Conservation (phyloP, 2,113 vertebrate genomes). For the Pseudorhombus dupliciocellatus region DNA sequence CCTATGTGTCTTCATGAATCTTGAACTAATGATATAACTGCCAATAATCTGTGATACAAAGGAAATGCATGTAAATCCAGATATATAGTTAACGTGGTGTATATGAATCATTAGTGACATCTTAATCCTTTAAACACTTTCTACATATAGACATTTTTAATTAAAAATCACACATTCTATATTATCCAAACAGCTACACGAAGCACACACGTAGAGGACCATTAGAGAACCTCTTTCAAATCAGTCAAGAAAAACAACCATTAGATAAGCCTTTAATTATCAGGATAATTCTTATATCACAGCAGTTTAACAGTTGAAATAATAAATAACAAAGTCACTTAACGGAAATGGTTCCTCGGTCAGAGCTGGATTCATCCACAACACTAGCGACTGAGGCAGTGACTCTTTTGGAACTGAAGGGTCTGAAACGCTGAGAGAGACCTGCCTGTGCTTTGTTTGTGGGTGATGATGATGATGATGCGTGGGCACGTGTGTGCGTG, state of each 20-base stretch:
- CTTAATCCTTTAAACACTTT: no score
- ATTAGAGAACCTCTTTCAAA: no score
- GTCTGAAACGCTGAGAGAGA: slow-evolving; percentile 46
- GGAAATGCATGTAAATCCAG: not conserved
- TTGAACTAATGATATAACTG: not conserved
- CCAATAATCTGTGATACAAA: not conserved
- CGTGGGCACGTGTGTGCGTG: slow-evolving; percentile 17
- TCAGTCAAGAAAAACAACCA: no score
- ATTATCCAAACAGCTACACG: not conserved
- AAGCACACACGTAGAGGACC: no score
- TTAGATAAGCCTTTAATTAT: no score
- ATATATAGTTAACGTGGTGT: no score
- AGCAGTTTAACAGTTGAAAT: not conserved
- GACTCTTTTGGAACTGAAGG: slow-evolving; percentile 27
- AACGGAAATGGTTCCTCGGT: slow-evolving; percentile 13
- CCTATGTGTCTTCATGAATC: not conserved
- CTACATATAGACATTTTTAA: no score
- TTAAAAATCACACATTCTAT: not conserved
- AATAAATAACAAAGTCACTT: slow-evolving; percentile 12
- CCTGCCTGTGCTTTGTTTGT: slow-evolving; percentile 62
- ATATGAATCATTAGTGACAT: no score
- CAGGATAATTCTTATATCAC: no score
- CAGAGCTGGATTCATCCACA: slow-evolving; percentile 1
- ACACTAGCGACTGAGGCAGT: not conserved
- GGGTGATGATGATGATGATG: slow-evolving; percentile 27